Conservation (phyloP, 2,797 vertebrate genomes). For the Meda fulgida region DNA sequence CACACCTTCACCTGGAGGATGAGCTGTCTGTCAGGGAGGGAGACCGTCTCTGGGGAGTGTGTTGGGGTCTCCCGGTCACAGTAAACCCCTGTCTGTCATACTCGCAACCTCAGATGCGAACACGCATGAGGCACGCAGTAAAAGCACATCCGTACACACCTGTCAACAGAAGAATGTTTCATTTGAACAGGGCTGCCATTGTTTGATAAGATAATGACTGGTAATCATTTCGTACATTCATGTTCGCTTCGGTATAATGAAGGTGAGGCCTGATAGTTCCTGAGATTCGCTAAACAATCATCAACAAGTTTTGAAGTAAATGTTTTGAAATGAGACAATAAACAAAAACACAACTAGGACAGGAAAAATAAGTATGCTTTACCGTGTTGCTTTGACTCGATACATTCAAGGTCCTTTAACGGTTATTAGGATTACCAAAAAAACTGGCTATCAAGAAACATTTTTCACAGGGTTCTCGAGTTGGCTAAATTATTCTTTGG, state of each 20-base stretch:
- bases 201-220: constrained; percentile 47
- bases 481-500: background rate
- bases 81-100: constrained; percentile 46
- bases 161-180: constrained; percentile 50
- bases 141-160: constrained; percentile 39
- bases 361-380: background rate
- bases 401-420: background rate
- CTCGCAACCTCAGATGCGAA: constrained; percentile 29
- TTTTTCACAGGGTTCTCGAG: background rate
- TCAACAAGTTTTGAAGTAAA: constrained; percentile 40
- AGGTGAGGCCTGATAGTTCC: background rate
- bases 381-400: background rate
- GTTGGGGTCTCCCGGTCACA: constrained; percentile 20
- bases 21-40: constrained; percentile 34
- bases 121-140: background rate
- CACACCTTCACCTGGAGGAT: constrained; percentile 41
- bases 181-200: constrained; percentile 49
- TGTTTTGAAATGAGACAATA: constrained; percentile 27
- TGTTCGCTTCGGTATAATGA: constrained; percentile 15
- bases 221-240: constrained; percentile 37
- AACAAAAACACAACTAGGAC: constrained; percentile 35
- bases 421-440: background rate
- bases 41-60: background rate
- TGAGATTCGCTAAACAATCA: constrained; percentile 17
- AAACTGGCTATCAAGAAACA: background rate